Conservation (phyloP, 2,888 invertebrate genomes). For the Philhelius pedissequus region DNA sequence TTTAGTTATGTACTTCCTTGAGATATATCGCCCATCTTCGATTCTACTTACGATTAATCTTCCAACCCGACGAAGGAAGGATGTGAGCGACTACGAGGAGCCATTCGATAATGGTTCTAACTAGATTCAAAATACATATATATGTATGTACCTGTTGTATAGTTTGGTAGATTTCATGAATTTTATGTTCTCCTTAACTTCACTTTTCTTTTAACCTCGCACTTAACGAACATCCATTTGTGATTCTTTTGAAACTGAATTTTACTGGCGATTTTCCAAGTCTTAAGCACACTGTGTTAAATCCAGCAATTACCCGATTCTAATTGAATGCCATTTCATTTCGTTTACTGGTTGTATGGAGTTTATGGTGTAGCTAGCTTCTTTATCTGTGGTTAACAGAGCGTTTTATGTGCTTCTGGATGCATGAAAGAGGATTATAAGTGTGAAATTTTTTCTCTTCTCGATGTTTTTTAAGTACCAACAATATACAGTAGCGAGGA, state of each 20-base stretch:
- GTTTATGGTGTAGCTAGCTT: slow-evolving; percentile 29
- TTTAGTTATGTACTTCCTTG: slow-evolving; percentile 40
- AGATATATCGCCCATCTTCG: slow-evolving; percentile 53
- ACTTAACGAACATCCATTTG: neutral
- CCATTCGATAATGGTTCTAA: neutral
- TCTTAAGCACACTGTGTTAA: slow-evolving; percentile 68
- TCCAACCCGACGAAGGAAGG: too few relatives aligned
- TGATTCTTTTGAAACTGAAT: neutral
- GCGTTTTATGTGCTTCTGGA: slow-evolving; percentile 66
- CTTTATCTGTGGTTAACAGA: slow-evolving; percentile 54
- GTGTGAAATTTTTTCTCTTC: slow-evolving; percentile 11
- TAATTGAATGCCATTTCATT: slow-evolving; percentile 67
- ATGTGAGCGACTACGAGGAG: neutral
- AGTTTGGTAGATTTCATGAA: slow-evolving; percentile 28
- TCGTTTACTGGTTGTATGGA: neutral
- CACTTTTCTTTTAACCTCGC: neutral
- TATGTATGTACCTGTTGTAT: slow-evolving; percentile 36
- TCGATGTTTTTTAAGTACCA: neutral
- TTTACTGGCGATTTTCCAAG: slow-evolving; percentile 62
- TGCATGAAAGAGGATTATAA: slow-evolving; percentile 55
- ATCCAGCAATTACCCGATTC: slow-evolving; percentile 67
- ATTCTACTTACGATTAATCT: slow-evolving; percentile 61
- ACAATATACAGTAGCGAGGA: slow-evolving; percentile 12
- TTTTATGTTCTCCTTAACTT: slow-evolving; percentile 9
- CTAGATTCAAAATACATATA: neutral